Percentiles rank a stretch among this genome's conserved stretches.
Evolutionary conservation across 2,113 vertebrate genomes (phyloP).

Genomic region (Neofelis nebulosa): DNA sequence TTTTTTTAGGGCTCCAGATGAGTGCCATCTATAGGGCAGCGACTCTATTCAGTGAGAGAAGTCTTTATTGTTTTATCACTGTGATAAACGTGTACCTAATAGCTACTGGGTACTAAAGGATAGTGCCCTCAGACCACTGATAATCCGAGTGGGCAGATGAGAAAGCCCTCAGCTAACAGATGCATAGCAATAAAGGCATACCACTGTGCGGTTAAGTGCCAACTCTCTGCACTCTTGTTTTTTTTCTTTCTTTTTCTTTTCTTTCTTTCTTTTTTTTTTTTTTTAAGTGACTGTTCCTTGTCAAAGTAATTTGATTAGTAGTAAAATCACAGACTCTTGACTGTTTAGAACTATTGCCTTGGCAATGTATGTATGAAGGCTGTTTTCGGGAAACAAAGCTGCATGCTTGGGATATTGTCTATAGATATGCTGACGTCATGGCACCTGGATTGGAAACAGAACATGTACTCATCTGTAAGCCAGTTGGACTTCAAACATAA

Average conservation of each 20-base stretch:
- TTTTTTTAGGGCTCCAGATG: neutral
- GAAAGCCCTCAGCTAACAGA: neutral
- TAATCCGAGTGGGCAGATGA: neutral
- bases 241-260: too few relatives aligned
- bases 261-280: neutral
- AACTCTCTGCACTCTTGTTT: neutral
- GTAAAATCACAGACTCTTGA: constrained; percentile 2
- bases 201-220: neutral
- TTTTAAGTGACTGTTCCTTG: neutral
- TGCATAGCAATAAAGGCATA: neutral
- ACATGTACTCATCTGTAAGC: neutral
- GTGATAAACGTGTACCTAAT: neutral
- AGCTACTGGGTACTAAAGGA: neutral
- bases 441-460: neutral
- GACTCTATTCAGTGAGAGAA: neutral
- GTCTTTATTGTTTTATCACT: neutral
- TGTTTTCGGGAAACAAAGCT: neutral
- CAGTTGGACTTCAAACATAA: neutral
- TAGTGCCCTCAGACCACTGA: neutral
- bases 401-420: neutral
- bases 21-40: neutral
- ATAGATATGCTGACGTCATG: neutral
- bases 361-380: neutral
- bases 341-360: neutral
- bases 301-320: constrained; percentile 19